Base-by-base conservation (phyloP, 35 echinoderm and acorn worm genomes). In the Ptychodera flava region DNA sequence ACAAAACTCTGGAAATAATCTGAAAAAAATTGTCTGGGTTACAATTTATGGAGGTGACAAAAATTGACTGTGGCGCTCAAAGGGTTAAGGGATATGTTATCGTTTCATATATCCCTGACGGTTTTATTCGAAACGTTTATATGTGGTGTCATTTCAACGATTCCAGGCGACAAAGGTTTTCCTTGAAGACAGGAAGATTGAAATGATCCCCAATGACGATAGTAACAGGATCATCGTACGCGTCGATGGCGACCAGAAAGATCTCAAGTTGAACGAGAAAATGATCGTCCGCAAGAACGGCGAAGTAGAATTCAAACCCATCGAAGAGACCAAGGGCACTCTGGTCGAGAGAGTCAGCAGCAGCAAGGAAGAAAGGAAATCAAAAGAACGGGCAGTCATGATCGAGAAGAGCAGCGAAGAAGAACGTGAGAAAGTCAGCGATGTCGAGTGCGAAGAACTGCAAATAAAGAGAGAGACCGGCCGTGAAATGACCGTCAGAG, bases 141-240 rank as follows among this genome's bases (percentile, higher is more conserved):
- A n/a, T n/a, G n/a, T n/a, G n/a, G n/a, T n/a, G n/a, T n/a, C n/a
- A n/a, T n/a, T n/a, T n/a, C n/a, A n/a, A n/a, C n/a, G n/a, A n/a
- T n/a, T n/a, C 31, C 78, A 87, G 86, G 77, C 77, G 36, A 87
- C 79, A 33, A 80, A 76, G 30, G 27, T 87, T 29, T 87, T 87
- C 36, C 31, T 31, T 14, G 86, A 78, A 27, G 86, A 27, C 32
- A 80, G 79, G 76, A 87, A 87, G 78, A 10, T 87, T 28, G 86
- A 87, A 37, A 1, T 87, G 77, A 87, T 45, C 77, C 86, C 86
- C 0, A 31, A 87, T 16, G 86, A 87, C 22, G 45, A 64, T 22
- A 64, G 22, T 12, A 22, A 64, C 6, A 22, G 22, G 6, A 64
- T 64, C 6, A 6, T 64, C 45, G 45, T 64, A 6, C 45, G 45